These are phyloP conservation scores for Nasua narica DNA, from an alignment of 2,797 vertebrate species.

Conservation along the genomic window DNA sequence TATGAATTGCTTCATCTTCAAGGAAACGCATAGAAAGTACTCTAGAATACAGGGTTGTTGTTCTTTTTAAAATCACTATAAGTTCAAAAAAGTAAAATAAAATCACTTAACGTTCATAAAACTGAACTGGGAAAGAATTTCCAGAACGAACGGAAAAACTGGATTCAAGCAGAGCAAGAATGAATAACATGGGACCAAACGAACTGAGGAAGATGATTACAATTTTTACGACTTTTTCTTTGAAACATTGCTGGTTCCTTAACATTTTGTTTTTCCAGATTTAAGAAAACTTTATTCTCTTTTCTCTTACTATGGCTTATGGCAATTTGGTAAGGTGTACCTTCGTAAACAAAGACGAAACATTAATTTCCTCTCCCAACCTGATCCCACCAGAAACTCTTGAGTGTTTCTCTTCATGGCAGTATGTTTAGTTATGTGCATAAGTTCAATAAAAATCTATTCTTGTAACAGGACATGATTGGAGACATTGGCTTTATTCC, in stretches of 20 bases:
- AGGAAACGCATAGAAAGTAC: not conserved
- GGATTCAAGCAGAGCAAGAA: not conserved
- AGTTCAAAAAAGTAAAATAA: too few relatives aligned
- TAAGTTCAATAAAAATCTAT: too few relatives aligned
- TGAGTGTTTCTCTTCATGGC: not conserved
- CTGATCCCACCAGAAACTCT: not conserved
- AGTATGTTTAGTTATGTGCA: not conserved
- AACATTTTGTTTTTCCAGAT: not conserved
- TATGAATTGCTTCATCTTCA: not conserved
- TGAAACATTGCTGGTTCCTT: not conserved
- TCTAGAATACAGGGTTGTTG: not conserved
- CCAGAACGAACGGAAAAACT: not conserved
- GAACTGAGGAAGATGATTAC: not conserved
- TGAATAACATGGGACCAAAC: not conserved
- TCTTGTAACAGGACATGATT: not conserved
- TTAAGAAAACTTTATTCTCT: not conserved
- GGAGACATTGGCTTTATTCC: not conserved
- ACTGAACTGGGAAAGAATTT: not conserved
- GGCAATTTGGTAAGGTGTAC: not conserved
- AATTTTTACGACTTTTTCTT: not conserved
- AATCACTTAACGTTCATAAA: not conserved
- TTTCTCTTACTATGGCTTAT: not conserved
- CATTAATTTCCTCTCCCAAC: not conserved
- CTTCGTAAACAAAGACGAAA: not conserved
- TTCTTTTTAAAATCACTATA: not conserved